Evolutionary conservation across 2,113 vertebrate species (phyloP).

Genomic region (Trematomus loennbergii): DNA sequence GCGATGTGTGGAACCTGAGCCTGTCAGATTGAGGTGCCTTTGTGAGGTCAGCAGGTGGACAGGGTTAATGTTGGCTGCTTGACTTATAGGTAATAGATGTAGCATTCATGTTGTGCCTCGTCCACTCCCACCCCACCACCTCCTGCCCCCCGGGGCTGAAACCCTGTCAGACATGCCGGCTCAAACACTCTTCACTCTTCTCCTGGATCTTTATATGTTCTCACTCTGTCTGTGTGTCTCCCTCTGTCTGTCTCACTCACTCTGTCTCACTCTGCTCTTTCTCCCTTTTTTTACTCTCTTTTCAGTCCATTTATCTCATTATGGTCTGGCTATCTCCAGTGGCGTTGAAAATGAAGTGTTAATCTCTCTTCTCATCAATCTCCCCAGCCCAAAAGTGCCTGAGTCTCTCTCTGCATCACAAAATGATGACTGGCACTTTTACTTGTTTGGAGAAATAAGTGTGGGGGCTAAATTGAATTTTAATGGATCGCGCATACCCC

Average conservation of each 20-base stretch:
- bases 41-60: not conserved
- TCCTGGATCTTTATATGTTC: slow-evolving; percentile 37
- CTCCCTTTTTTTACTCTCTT: slow-evolving; percentile 56
- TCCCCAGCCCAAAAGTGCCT: slow-evolving; percentile 77
- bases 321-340: slow-evolving; percentile 76
- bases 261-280: slow-evolving; percentile 11
- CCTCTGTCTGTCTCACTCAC: slow-evolving; percentile 17
- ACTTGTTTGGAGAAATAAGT: slow-evolving; percentile 87
- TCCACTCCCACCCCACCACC: not conserved
- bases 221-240: slow-evolving; percentile 36
- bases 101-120: slow-evolving; percentile 36
- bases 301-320: slow-evolving; percentile 80
- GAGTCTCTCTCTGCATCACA: slow-evolving; percentile 77
- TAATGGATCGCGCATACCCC: slow-evolving; percentile 88
- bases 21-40: slow-evolving; percentile 20
- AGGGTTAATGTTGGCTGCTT: slow-evolving; percentile 28
- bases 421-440: slow-evolving; percentile 85
- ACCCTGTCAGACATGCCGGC: slow-evolving; percentile 38
- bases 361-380: slow-evolving; percentile 85
- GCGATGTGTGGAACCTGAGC: not conserved
- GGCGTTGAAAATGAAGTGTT: slow-evolving; percentile 83
- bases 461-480: slow-evolving; percentile 91
- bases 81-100: slow-evolving; percentile 59
- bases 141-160: slow-evolving; percentile 28
- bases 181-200: slow-evolving; percentile 32